Conservation (phyloP, 2,888 invertebrate species). For the Pemphredon lugubris region DNA sequence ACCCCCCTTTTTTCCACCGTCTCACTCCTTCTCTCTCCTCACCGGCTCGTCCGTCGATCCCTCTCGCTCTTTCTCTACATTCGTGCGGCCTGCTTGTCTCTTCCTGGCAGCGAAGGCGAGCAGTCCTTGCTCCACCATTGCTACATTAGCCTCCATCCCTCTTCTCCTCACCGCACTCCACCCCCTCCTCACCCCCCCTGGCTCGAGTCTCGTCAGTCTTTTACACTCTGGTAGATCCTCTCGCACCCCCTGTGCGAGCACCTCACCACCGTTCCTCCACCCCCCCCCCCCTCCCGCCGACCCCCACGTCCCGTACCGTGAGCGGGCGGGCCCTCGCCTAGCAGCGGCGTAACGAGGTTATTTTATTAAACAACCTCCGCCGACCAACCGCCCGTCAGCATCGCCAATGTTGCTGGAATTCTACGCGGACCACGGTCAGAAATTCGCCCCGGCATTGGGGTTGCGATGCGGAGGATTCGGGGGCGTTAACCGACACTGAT, state of each 20-base stretch:
- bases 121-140: slow-evolving; percentile 40
- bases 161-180: slow-evolving; percentile 16
- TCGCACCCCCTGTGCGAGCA: slow-evolving; percentile 26
- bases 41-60: slow-evolving; percentile 15
- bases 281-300: slow-evolving; percentile 25
- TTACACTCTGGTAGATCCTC: slow-evolving; percentile 43
- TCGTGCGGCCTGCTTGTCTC: slow-evolving; percentile 40
- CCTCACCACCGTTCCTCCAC: no score
- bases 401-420: slow-evolving; percentile 52
- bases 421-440: no score
- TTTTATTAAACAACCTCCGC: slow-evolving; percentile 79
- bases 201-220: slow-evolving; percentile 44
- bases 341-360: slow-evolving; percentile 75
- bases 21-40: slow-evolving; percentile 6
- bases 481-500: slow-evolving; percentile 13
- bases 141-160: slow-evolving; percentile 49
- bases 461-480: slow-evolving; percentile 13
- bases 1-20: slow-evolving; percentile 21
- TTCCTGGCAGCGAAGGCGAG: slow-evolving; percentile 46
- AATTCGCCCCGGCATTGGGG: no score
- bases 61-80: slow-evolving; percentile 8
- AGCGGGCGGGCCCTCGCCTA: slow-evolving; percentile 53
- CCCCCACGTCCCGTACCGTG: slow-evolving; percentile 24
- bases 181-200: slow-evolving; percentile 29
- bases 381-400: slow-evolving; percentile 35